These are phyloP conservation scores for Tenrec ecaudatus DNA, from an alignment of 2,113 vertebrate species.

Conservation along the genomic window DNA sequence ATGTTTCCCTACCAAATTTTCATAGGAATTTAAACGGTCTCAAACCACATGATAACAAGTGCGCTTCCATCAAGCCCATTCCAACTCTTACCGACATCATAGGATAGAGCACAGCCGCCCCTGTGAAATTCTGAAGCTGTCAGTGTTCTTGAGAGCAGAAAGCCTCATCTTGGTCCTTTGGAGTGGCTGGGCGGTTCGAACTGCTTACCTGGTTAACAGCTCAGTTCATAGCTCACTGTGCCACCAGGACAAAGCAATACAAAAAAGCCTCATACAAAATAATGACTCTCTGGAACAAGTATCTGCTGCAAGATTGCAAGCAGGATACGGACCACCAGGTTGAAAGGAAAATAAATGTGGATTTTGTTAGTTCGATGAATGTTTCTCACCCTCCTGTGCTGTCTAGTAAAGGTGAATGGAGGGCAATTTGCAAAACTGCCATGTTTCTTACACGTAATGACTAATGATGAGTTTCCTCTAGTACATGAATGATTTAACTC, in stretches of 20 bases:
- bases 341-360: not conserved
- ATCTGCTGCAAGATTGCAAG: not conserved
- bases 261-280: not conserved
- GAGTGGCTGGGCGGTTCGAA: too few species aligned
- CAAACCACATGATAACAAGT: not conserved
- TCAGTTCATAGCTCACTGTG: too few species aligned
- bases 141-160: too few species aligned
- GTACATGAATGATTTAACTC: not conserved
- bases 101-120: too few species aligned
- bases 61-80: too few species aligned
- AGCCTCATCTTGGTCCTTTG: too few species aligned
- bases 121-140: too few species aligned
- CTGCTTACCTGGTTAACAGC: too few species aligned
- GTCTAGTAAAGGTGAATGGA: not conserved
- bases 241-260: not conserved
- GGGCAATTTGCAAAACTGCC: not conserved
- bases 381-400: not conserved
- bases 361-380: not conserved
- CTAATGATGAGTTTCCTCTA: not conserved
- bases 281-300: not conserved
- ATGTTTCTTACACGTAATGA: not conserved
- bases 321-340: not conserved
- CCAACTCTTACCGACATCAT: too few species aligned
- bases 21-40: conserved; percentile 10
- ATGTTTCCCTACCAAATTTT: not conserved